Conservation (phyloP, 2,888 invertebrate genomes). For the Myopa tessellatipennis region DNA sequence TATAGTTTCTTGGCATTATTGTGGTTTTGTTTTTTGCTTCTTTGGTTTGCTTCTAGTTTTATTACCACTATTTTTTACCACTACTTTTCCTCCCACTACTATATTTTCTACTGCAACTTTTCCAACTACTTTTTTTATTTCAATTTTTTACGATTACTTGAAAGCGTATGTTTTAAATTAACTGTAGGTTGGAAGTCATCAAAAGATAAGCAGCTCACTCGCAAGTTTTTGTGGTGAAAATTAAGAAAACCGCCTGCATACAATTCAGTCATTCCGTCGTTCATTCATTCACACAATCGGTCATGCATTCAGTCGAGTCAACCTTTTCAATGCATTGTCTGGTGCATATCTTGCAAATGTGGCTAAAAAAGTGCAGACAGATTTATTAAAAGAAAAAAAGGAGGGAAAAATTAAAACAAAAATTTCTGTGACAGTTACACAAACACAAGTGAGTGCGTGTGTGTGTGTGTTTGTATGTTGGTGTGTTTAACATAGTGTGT, state of each 20-base stretch:
- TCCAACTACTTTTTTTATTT: background rate
- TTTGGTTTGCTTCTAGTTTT: too few species aligned
- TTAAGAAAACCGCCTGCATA: slow-evolving; percentile 26
- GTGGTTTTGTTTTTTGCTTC: too few species aligned
- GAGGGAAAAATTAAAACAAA: background rate
- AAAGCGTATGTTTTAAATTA: slow-evolving; percentile 1
- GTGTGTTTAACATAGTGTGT: background rate
- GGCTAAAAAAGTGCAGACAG: background rate
- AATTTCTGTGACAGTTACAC: background rate
- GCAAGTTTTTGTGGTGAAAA: slow-evolving; percentile 4
- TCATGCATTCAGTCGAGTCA: background rate
- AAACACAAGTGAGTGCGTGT: background rate
- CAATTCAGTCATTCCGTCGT: background rate
- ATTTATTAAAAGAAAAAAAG: background rate
- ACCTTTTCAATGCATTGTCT: background rate
- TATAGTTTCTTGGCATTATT: too few species aligned
- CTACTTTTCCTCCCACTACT: background rate
- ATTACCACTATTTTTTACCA: background rate
- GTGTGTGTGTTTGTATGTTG: too few species aligned
- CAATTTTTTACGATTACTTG: too few species aligned
- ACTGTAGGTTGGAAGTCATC: background rate
- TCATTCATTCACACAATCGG: slow-evolving; percentile 18
- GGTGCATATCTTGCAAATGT: background rate
- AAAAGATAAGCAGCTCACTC: background rate
- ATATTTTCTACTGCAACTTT: background rate